These are phyloP conservation scores for Hippocampus barbouri DNA, from an alignment of 2,113 vertebrate species.

Conservation along the genomic window DNA sequence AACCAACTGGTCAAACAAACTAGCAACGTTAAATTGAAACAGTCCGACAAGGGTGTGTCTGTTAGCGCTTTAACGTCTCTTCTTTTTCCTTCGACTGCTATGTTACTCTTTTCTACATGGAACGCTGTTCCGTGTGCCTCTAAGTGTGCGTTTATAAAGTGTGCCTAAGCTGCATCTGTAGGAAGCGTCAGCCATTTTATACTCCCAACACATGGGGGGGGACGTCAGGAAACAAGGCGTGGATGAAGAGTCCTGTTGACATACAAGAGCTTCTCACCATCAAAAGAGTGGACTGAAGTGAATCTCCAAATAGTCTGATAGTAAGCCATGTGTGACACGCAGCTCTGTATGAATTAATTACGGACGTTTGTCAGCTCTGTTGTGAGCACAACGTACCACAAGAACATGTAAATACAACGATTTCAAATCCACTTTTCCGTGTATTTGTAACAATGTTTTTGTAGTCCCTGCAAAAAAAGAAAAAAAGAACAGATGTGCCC, in stretches of 20 bases:
- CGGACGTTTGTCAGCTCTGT: constrained; percentile 39
- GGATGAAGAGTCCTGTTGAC: constrained; percentile 44
- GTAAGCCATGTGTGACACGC: constrained; percentile 62
- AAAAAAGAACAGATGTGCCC: not conserved
- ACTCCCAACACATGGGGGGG: constrained; percentile 31
- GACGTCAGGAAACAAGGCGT: constrained; percentile 61
- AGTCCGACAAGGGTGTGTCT: constrained; percentile 30
- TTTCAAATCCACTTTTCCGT: constrained; percentile 43
- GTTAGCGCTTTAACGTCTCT: constrained; percentile 10
- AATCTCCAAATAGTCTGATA: constrained; percentile 25
- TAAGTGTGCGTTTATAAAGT: constrained; percentile 12
- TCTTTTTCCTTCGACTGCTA: constrained; percentile 15
- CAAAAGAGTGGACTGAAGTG: constrained; percentile 15
- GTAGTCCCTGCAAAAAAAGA: not conserved
- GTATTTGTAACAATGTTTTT: constrained; percentile 49
- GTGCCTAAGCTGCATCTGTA: constrained; percentile 54
- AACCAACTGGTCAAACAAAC: constrained; percentile 13
- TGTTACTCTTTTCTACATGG: constrained; percentile 24
- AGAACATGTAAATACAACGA: not conserved
- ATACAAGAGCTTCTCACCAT: constrained; percentile 42
- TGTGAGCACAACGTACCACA: constrained; percentile 36
- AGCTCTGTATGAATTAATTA: constrained; percentile 22
- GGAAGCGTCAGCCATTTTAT: constrained; percentile 71
- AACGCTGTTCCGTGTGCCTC: constrained; percentile 7
- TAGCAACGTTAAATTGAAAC: not conserved